Evolutionary conservation across 2,113 vertebrate species (phyloP).

Genomic region (Sapayoa aenigma): DNA sequence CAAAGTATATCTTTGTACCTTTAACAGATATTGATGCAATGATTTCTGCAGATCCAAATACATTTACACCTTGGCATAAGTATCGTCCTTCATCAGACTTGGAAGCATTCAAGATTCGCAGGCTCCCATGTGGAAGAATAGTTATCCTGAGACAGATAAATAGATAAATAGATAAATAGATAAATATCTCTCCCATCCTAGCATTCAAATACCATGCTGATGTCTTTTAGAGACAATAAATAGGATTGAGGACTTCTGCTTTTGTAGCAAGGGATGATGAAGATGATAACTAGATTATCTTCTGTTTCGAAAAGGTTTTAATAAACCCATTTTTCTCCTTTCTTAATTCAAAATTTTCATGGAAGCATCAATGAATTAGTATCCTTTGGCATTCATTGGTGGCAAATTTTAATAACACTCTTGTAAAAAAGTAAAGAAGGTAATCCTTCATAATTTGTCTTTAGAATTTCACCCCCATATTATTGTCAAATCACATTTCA

Average conservation of each 20-base stretch:
- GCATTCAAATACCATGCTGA: neutral
- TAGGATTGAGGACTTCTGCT: neutral
- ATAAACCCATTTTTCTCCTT: conserved; percentile 13
- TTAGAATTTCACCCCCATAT: conserved; percentile 9
- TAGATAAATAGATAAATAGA: conserved; percentile 38
- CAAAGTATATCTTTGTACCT: conserved; percentile 76
- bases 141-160: conserved; percentile 82
- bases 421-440: neutral
- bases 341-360: neutral
- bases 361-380: neutral
- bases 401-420: conserved; percentile 39
- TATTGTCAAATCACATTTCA: conserved; percentile 34
- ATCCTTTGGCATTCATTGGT: conserved; percentile 6
- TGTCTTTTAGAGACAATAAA: conserved; percentile 12
- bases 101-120: conserved; percentile 88
- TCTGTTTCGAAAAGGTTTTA: conserved; percentile 18
- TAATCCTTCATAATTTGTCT: conserved; percentile 41
- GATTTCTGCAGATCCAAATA: conserved; percentile 91
- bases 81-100: conserved; percentile 91
- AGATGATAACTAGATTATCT: neutral
- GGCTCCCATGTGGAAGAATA: conserved; percentile 88
- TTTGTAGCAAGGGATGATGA: neutral
- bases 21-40: conserved; percentile 86
- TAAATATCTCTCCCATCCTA: neutral
- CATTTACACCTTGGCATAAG: conserved; percentile 86